Percentiles rank a stretch among this genome's conserved stretches.
phyloP scores from a whole-genome alignment of 2,888 invertebrate species.

The Hypselothyrea guttata region DNA sequence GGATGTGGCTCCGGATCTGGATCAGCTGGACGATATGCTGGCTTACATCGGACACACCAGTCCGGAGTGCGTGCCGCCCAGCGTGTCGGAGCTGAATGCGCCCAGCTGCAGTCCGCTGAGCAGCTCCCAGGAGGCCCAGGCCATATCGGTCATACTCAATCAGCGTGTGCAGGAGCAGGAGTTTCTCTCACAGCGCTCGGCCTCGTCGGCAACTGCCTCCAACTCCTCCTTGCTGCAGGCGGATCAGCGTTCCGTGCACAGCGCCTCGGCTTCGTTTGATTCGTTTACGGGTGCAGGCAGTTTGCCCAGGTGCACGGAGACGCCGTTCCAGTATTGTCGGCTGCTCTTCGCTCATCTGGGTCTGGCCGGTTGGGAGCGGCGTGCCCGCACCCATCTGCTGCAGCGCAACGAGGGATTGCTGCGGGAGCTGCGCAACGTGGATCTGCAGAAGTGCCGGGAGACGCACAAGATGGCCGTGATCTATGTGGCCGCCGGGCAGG shows the following conservation, averaged over 20 bases:
- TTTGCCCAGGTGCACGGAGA: conserved; percentile 83
- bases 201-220: conserved; percentile 37
- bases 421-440: conserved; percentile 95
- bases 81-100: conserved; percentile 89
- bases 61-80: conserved; percentile 90
- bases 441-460: conserved; percentile 94
- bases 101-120: conserved; percentile 90
- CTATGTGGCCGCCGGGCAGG: conserved; percentile 98
- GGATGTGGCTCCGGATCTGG: conserved; percentile 92
- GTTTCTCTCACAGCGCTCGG: conserved; percentile 83
- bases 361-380: conserved; percentile 93
- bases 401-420: conserved; percentile 94
- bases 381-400: conserved; percentile 92
- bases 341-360: conserved; percentile 96
- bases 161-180: conserved; percentile 93
- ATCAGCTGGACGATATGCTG: conserved; percentile 96
- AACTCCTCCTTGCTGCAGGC: conserved; percentile 51
- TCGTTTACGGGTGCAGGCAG: conserved; percentile 79
- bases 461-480: conserved; percentile 99
- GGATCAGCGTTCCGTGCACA: conserved; percentile 76
- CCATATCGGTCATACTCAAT: conserved; percentile 91
- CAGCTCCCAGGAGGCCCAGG: conserved; percentile 90
- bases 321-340: conserved; percentile 92
- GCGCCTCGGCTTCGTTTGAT: conserved; percentile 82
- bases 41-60: conserved; percentile 96